phyloP scores from a whole-genome alignment of 64 coral and sea anemone species.

The Montipora foliosa region DNA sequence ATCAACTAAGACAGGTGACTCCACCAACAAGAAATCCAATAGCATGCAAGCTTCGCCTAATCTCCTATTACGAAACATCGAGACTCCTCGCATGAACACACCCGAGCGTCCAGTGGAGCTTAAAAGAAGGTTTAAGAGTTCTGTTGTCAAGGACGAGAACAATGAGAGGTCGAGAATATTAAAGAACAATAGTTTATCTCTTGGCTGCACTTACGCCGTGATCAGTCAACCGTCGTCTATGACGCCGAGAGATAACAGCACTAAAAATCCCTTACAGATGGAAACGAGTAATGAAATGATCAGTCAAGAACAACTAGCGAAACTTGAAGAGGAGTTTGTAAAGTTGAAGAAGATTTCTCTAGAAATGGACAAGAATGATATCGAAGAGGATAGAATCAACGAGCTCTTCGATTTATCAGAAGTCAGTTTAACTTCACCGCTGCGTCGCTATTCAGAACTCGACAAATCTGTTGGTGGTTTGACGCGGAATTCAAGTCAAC shows the following conservation, averaged over 20 bases:
- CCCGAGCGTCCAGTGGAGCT: not conserved
- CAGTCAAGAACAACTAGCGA: not conserved
- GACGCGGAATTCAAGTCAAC: not conserved
- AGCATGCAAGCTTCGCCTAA: slow-evolving; percentile 12
- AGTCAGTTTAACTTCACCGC: not conserved
- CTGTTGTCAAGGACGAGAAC: slow-evolving; percentile 13
- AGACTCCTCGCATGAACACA: not conserved
- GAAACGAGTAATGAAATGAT: slow-evolving; percentile 25
- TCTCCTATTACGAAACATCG: not conserved
- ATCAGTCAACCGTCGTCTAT: slow-evolving; percentile 40
- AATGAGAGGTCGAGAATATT: slow-evolving; percentile 61
- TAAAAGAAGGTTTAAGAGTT: not conserved
- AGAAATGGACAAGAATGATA: slow-evolving; percentile 33
- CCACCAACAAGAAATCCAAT: not conserved
- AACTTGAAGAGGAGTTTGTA: slow-evolving; percentile 20
- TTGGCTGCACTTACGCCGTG: slow-evolving; percentile 66
- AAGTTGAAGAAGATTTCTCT: slow-evolving; percentile 55
- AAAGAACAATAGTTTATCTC: slow-evolving; percentile 19
- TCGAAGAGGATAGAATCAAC: not conserved
- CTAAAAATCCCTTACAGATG: not conserved
- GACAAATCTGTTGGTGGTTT: not conserved
- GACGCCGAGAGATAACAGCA: not conserved
- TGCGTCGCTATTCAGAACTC: slow-evolving; percentile 15
- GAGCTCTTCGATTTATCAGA: not conserved
- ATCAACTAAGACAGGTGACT: not conserved